Conservation (phyloP, 2,888 invertebrate genomes). For the Lamellibrachia columna region DNA sequence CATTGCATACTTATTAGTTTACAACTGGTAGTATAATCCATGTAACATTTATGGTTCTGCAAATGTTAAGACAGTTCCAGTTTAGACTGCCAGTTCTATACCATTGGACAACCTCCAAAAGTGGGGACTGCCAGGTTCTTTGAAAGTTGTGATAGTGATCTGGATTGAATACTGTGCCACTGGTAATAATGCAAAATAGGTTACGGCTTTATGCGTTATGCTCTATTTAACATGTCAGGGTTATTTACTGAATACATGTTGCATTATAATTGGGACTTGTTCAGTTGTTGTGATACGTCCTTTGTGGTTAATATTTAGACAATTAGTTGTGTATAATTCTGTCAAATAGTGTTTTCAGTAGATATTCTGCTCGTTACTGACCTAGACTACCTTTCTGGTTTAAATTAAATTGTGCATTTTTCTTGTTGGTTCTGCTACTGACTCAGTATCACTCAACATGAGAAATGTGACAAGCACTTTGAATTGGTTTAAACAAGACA, state of each 20-base stretch:
- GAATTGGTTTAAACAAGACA: background rate
- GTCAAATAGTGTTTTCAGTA: too few relatives aligned
- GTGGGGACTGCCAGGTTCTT: background rate
- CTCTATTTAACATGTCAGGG: background rate
- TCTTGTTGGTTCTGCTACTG: too few relatives aligned
- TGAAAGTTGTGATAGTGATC: background rate
- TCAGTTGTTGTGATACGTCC: background rate
- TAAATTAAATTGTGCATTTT: too few relatives aligned
- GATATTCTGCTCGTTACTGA: background rate
- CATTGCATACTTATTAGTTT: background rate
- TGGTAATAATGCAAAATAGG: background rate
- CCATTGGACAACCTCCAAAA: background rate
- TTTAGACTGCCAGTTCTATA: background rate
- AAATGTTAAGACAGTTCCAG: background rate
- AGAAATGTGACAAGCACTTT: background rate
- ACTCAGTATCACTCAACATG: too few relatives aligned
- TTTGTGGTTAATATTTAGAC: background rate
- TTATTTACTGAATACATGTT: background rate
- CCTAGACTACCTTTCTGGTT: too few relatives aligned
- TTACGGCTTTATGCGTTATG: background rate
- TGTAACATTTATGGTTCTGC: background rate
- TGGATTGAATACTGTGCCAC: background rate
- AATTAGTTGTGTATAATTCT: too few relatives aligned
- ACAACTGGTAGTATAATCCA: background rate
- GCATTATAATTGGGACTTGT: background rate